Evolutionary conservation across 2,113 vertebrate species (phyloP), one percentile per base, ranked within the genome.

Genomic region (Centropus unirufus): DNA sequence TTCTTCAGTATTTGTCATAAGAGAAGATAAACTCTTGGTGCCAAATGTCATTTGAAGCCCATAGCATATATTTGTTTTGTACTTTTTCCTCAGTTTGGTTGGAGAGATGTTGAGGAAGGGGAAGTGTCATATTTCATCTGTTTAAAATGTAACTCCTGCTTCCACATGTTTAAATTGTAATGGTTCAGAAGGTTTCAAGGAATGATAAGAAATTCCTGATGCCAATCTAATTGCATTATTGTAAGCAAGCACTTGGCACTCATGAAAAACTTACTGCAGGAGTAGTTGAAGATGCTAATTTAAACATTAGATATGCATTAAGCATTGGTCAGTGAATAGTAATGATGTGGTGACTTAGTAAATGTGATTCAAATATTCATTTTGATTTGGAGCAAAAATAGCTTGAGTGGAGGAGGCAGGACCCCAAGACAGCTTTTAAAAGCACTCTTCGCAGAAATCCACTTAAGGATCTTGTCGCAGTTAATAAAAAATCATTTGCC

Each of bases 401-500:
- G 3, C 18, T 70, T 47, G 11, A 93, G 14, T 58, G 42, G 11
- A 39, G 4, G 70, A 74, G 27, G 8, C 8, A 66, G 36, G 40
- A 44, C 16, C 6, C 12, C 42, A 17, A 54, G 78, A 20, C 6
- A 59, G 24, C 36, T 62, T 89, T 73, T 24, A 30, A 34, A 76
- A 47, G 8, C 18, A 14, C 6, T 5, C 1, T 1, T 7, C 32
- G 29, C 5, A 29, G 61, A 81, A 66, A 42, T 32, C 13, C 18
- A 7, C 13, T 32, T 58, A 8, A 27, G 14, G 29, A 30, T 47
- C 51, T 83, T 55, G 40, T 57, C 29, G 20, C 7, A 24, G 14
- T 49, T 63, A 8, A 3, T 24, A 14, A n/a, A 54, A 44, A 39
- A 14, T 14, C 2, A 2, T 13, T 4, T 32, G 5, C 4, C 4